Evolutionary conservation across 64 coral and sea anemone species (phyloP).

Genomic region (Astreopora myriophthalma): DNA sequence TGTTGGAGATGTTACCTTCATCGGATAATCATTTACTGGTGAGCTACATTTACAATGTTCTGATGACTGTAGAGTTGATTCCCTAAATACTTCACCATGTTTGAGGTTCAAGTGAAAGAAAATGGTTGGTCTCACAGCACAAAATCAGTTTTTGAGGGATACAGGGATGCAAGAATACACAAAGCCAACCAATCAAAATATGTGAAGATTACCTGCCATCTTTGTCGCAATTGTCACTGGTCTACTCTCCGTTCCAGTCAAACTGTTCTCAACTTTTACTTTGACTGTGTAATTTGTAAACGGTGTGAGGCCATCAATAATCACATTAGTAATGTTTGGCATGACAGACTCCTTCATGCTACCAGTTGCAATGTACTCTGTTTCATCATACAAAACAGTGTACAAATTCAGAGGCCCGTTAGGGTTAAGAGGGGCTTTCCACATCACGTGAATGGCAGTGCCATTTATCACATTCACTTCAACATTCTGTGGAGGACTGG

Average conservation of each 20-base stretch:
- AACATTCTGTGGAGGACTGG: conserved; percentile 36
- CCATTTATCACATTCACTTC: conserved; percentile 11
- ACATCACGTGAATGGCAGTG: conserved; percentile 38
- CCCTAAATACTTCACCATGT: too few species aligned
- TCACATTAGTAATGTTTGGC: conserved; percentile 12
- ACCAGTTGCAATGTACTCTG: not conserved
- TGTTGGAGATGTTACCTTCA: not conserved
- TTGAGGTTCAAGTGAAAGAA: too few species aligned
- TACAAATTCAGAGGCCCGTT: conserved; percentile 18
- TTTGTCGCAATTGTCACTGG: not conserved
- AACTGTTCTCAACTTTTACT: conserved; percentile 12
- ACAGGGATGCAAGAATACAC: too few species aligned
- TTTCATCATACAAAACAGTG: not conserved
- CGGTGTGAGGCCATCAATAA: conserved; percentile 44
- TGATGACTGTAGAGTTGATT: too few species aligned
- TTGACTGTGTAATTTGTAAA: conserved; percentile 56
- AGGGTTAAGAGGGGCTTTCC: conserved; percentile 12
- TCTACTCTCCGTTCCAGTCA: not conserved
- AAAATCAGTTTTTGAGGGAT: too few species aligned
- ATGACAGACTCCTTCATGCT: not conserved
- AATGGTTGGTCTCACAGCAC: too few species aligned
- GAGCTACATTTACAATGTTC: too few species aligned
- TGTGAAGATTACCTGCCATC: conserved; percentile 23
- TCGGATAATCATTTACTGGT: too few species aligned
- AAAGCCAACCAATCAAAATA: too few species aligned